Base-by-base conservation (phyloP, 2,888 invertebrate species). In the Dascillus cervinus region DNA sequence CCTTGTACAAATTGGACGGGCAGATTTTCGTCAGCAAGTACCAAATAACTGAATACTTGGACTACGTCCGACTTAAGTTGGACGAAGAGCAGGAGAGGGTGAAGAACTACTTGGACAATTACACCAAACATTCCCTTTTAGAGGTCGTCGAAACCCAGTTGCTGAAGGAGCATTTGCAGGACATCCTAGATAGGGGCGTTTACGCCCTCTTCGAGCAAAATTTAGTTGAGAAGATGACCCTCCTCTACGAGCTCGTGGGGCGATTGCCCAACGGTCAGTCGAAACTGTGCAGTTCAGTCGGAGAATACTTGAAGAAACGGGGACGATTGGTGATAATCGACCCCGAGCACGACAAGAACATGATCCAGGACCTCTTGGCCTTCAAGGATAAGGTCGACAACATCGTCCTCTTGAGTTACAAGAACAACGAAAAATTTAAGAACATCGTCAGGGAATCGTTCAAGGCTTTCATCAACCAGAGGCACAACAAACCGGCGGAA, bases 401-500 rank as follows among this genome's bases (percentile, higher is more conserved):
- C 49, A 84, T 96, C 49, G 89, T 95, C 14, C 71, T 64, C 40
- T 75, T 73, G 3, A 95, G 95, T 67, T 97, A 97, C 68, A 79
- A 81, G 56, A 77, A 77, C 50, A 88, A 92, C 62, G 87, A 89
- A 53, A 89, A 89, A 62, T 96, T 94, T 68, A 73, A 82, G 2
- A 91, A 94, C 63, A 84, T 88, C 28, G 77, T 95, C 60, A 79
- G 88, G 29, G 94, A 95, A 64, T 89, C 94, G 11, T 98, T 97
- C 65, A 96, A 95, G 65, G 78, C 82, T 61, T 96, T 96, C 59
- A 88, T 98, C 48, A 98, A 98, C 69, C 88, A 88, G 64, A 71
- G 95, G 43, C 87, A 90, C 47, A 96, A 95, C 62, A 95, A 95
- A 63, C 95, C 96, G 1, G 97, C 97, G 0, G 96, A 97, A 67